Percentiles rank a stretch among this genome's conserved stretches.
phyloP scores from a whole-genome alignment of 2,113 vertebrate genomes.

The Stegastes partitus region DNA sequence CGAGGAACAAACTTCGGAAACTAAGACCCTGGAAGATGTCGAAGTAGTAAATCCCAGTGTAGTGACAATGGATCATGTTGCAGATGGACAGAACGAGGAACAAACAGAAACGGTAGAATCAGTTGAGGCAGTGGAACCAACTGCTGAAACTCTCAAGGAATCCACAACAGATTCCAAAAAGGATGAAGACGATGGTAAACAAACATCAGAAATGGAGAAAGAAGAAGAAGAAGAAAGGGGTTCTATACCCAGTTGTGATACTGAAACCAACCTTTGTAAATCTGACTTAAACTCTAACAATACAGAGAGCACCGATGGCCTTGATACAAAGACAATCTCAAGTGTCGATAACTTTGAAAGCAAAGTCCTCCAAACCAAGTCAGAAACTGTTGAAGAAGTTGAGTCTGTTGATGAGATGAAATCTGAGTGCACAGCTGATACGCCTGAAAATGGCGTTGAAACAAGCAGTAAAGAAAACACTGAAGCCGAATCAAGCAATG shows the following conservation, averaged over 20 bases:
- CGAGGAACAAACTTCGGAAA: conserved; percentile 12
- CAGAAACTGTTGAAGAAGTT: conserved; percentile 2
- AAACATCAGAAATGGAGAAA: neutral
- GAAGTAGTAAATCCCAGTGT: neutral
- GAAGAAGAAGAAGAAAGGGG: neutral
- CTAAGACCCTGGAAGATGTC: neutral
- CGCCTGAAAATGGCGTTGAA: neutral
- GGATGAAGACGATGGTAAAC: neutral
- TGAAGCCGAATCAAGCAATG: conserved; percentile 8
- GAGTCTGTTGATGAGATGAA: neutral
- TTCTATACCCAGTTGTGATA: neutral
- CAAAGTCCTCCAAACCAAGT: neutral
- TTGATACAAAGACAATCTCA: neutral
- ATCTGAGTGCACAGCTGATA: conserved; percentile 7
- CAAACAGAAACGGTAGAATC: neutral
- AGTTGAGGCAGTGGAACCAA: neutral
- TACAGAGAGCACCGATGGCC: neutral
- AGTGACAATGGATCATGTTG: too few species aligned
- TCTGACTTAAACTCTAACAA: neutral
- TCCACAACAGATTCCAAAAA: neutral
- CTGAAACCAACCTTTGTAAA: neutral
- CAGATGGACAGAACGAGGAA: neutral
- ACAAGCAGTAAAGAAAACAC: neutral
- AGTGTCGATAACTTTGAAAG: conserved; percentile 7
- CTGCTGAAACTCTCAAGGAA: neutral